Percentiles rank a stretch among this genome's conserved stretches.
Conservation (phyloP, 2,113 vertebrate species). For the Chamaetylas fuelleborni region DNA sequence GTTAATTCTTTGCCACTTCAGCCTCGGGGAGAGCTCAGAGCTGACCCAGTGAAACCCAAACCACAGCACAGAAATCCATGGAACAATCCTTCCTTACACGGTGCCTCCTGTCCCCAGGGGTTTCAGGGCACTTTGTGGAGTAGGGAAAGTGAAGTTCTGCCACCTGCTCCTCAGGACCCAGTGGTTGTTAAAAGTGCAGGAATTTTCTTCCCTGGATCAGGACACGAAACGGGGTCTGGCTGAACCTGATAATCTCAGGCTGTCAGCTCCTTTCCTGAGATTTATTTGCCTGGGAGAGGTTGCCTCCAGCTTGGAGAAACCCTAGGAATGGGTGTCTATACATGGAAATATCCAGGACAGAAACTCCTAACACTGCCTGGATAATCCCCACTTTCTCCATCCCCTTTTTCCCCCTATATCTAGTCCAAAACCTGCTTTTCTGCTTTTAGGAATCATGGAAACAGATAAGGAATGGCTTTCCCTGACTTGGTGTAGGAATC, state of each 20-base stretch:
- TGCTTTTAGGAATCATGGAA: neutral
- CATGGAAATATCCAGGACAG: neutral
- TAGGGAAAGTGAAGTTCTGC: neutral
- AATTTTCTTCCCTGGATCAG: neutral
- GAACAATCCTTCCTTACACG: neutral
- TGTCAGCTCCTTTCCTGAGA: constrained; percentile 23
- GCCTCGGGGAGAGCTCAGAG: neutral
- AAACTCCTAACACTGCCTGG: neutral
- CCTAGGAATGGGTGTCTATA: neutral
- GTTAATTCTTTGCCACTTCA: constrained; percentile 11
- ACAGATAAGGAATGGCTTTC: neutral
- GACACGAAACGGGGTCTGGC: neutral
- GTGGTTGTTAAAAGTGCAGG: neutral
- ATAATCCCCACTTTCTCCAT: neutral
- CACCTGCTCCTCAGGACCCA: neutral
- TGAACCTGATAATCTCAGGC: constrained; percentile 28
- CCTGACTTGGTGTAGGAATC: neutral
- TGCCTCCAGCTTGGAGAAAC: neutral
- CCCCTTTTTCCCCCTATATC: neutral
- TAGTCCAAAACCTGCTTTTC: neutral
- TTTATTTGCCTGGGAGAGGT: neutral
- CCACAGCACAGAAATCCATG: neutral
- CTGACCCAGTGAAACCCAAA: neutral
- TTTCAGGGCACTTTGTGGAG: neutral
- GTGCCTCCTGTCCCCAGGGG: neutral